Base-by-base conservation (phyloP, 2,113 vertebrate species). In the Galemys pyrenaicus region DNA sequence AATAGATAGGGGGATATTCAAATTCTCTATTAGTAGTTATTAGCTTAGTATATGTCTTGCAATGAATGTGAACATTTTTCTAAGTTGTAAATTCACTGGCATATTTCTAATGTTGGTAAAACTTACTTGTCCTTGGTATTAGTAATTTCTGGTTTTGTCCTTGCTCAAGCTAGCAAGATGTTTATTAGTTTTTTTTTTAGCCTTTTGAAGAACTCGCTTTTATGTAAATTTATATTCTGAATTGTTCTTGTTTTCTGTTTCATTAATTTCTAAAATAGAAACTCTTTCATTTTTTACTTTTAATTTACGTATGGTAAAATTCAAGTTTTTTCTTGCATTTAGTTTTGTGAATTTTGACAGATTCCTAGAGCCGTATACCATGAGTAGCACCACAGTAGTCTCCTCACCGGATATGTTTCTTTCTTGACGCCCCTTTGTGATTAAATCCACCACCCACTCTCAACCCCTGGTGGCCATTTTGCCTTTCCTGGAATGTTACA, bases 101-200 rank as follows among this genome's bases (percentile, higher is more conserved):
- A 90, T 85, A 80, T 9, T 85, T 64, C 80, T 93, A 39, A 71
- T 46, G 22, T 49, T 37, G 65, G n/a, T 71, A 32, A 13, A 32
- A 19, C 70, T 51, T 60, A 15, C 44, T 32, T 81, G 30, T 37
- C 80, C 54, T 77, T 80, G 35, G n/a, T 68, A 32, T 30, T 12
- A 84, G 54, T 73, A 54, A 80, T 65, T 70, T 88, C 26, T 86
- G 20, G 32, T 85, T 19, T 41, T 92, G 64, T 79, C 70, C 41
- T 87, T 84, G 30, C 39, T 85, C 13, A 49, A 24, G 51, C 51
- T 92, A 30, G 28, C n/a, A 77, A 89, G 87, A 51, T 2, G 20
- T 51, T 89, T 91, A 85, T 75, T 28, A 37, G 37, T 87, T 91
- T 95, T 84, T n/a, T 94, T 88, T 16, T 54, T 62, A 89, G 86